Evolutionary conservation across 2,113 vertebrate genomes (phyloP).

Genomic region (Nesoenas mayeri): DNA sequence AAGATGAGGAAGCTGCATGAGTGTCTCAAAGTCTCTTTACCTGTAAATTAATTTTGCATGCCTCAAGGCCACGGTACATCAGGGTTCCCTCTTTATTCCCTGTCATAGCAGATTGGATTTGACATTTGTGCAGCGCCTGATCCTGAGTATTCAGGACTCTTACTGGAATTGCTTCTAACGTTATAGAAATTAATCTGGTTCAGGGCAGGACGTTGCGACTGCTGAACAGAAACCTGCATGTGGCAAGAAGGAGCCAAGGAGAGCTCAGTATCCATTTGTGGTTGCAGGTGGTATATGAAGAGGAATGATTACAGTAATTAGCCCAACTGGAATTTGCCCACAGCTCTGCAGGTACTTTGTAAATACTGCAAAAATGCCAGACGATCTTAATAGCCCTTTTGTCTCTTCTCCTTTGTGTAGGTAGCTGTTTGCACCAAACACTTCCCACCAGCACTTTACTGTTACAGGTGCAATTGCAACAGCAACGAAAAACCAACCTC

Average conservation of each 20-base stretch:
- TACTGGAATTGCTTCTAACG: background rate
- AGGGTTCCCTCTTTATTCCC: background rate
- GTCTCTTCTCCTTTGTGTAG: background rate
- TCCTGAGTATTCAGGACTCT: background rate
- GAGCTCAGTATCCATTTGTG: background rate
- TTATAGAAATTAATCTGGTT: background rate
- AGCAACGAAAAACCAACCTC: background rate
- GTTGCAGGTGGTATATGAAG: conserved; percentile 25
- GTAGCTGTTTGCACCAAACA: background rate
- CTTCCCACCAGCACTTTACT: background rate
- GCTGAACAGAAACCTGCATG: background rate
- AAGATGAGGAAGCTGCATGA: background rate
- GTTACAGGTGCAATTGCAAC: too few relatives aligned
- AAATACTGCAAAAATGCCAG: conserved; percentile 17
- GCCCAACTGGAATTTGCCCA: conserved; percentile 47
- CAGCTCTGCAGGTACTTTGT: conserved; percentile 23
- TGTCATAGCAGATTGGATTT: background rate
- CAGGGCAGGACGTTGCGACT: background rate
- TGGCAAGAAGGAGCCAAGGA: background rate
- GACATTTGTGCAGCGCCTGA: background rate
- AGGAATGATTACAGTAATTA: conserved; percentile 34
- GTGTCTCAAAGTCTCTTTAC: background rate
- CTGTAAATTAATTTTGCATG: background rate
- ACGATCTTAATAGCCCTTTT: background rate
- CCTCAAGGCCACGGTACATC: background rate